These are phyloP conservation scores for Eulithis testata DNA, from an alignment of 2,888 invertebrate species.

Conservation along the genomic window DNA sequence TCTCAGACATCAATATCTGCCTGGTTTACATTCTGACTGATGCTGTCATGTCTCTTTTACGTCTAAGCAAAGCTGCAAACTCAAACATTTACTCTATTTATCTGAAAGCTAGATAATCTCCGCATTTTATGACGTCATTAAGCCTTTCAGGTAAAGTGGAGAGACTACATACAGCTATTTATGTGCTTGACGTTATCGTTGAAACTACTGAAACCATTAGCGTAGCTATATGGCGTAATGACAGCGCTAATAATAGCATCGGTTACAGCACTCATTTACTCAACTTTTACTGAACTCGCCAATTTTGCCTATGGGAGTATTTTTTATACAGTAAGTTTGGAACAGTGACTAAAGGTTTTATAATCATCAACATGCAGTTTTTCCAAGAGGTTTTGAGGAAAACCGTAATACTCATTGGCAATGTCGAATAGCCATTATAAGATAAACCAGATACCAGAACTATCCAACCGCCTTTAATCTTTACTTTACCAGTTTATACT, in stretches of 20 bases:
- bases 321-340: too few relatives aligned
- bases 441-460: not conserved
- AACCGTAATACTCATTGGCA: too few relatives aligned
- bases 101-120: constrained; percentile 70
- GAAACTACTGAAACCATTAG: constrained; percentile 72
- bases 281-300: too few relatives aligned
- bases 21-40: constrained; percentile 11
- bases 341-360: too few relatives aligned
- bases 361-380: too few relatives aligned
- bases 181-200: constrained; percentile 76
- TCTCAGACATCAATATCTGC: constrained; percentile 1
- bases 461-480: constrained; percentile 38
- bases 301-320: too few relatives aligned
- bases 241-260: constrained; percentile 47
- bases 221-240: constrained; percentile 52
- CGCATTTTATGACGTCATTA: constrained; percentile 65
- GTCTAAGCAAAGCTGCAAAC: constrained; percentile 8
- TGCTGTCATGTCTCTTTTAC: constrained; percentile 13
- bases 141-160: constrained; percentile 62
- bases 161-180: constrained; percentile 69
- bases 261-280: constrained; percentile 39
- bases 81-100: constrained; percentile 50
- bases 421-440: too few relatives aligned
- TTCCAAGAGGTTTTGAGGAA: too few relatives aligned
- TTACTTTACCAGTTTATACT: constrained; percentile 27